Percentiles rank a stretch among this genome's conserved stretches.
phyloP scores from a whole-genome alignment of 1,140 invertebrate genomes.

The Ostrea denselamellosa region DNA sequence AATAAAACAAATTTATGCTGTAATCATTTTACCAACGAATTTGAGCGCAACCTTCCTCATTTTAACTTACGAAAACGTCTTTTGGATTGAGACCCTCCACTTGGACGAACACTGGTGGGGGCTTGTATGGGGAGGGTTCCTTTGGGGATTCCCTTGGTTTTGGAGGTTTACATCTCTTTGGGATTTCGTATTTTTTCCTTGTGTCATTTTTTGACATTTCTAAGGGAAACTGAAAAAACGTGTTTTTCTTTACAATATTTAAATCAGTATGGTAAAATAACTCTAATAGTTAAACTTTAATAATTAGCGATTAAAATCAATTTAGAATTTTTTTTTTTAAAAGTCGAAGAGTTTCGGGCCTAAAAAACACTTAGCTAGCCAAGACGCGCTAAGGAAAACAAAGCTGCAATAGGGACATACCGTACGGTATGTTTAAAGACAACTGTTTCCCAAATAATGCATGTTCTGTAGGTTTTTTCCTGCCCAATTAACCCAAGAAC shows the following conservation, averaged over 20 bases:
- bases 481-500: no score
- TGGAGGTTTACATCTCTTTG: constrained; percentile 46
- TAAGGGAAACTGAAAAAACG: constrained; percentile 6
- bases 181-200: constrained; percentile 49
- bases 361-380: no score
- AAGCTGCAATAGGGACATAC: no score
- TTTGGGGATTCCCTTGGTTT: constrained; percentile 44
- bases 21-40: not conserved
- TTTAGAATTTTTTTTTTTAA: no score
- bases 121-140: constrained; percentile 31
- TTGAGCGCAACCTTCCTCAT: not conserved
- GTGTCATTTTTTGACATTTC: constrained; percentile 27
- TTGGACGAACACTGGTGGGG: constrained; percentile 68
- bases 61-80: constrained; percentile 72
- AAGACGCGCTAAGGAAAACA: no score
- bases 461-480: no score
- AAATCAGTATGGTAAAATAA: not conserved
- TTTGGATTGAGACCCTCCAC: constrained; percentile 71
- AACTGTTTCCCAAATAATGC: no score
- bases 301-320: no score
- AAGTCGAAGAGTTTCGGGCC: no score
- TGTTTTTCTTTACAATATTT: not conserved
- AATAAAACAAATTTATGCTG: not conserved
- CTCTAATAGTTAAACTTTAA: no score
- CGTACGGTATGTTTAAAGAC: no score